Evolutionary conservation across 2,888 invertebrate genomes (phyloP), one percentile per base, ranked within the genome.

Genomic region (Drosophila monieri): DNA sequence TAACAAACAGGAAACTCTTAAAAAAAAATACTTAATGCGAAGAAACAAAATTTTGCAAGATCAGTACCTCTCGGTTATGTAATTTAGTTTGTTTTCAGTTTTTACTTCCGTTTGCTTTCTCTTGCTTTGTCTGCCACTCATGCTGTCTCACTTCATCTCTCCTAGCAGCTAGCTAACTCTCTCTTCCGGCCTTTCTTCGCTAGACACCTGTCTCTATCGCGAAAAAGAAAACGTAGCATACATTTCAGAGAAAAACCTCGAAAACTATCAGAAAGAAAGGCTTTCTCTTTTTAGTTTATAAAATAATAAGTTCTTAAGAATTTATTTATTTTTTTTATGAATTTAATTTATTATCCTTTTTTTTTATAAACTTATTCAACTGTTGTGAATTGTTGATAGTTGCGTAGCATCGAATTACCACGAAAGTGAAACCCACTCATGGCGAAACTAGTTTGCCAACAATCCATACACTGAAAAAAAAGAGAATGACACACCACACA

Each of bases 11-110:
- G 49, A 37, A 41, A 54, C 53, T 37, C 48, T 65, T 46, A 37
- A 66, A 53, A 35, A 35, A 48, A 66, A 77, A 83, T 64, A 72
- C 80, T 62, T 59, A 48, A 67, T 44, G 55, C 68, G 48, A 68
- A 44, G 41, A 66, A 55, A 68, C 53, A 65, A 65, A 47, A 46
- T 67, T 65, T 48, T 65, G 62, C 62, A 64, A 64, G 67, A 65
- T 67, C 53, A 48, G 46, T 57, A 43, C 62, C 66, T 59, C 52
- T 69, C 58, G 46, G 37, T 61, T 62, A 52, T 61, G 47, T 41
- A 54, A 47, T 35, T 66, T 27, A 27, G 27, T 73, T 47, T 10
- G 21, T 21, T 25, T 10, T 37, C 53, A n/a, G 9, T 35, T 53
- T 54, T 43, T 23, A 15, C 51, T 35, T n/a, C n/a, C n/a, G 35